Conservation (phyloP, 2,888 invertebrate genomes). For the Agrotis puta region DNA sequence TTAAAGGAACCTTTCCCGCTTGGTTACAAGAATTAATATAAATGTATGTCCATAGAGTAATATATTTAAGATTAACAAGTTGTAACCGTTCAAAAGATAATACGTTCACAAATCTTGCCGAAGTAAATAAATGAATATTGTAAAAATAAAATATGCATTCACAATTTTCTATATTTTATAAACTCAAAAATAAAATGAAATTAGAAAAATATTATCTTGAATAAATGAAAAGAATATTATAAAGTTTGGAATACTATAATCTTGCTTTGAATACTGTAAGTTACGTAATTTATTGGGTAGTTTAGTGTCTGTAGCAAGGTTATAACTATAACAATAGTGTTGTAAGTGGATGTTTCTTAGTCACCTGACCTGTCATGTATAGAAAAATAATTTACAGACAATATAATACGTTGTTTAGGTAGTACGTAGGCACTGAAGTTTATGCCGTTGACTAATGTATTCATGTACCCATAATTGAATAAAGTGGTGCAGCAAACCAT, state of each 20-base stretch:
- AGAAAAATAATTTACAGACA: slow-evolving; percentile 86
- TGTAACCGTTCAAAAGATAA: slow-evolving; percentile 47
- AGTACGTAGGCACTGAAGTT: slow-evolving; percentile 90
- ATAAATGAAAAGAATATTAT: slow-evolving; percentile 60
- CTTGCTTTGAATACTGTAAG: slow-evolving; percentile 65
- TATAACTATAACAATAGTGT: slow-evolving; percentile 64
- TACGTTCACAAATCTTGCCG: slow-evolving; percentile 53
- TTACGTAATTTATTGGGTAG: slow-evolving; percentile 62
- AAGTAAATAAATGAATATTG: slow-evolving; percentile 57
- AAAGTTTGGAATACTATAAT: slow-evolving; percentile 62
- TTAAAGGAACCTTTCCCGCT: slow-evolving; percentile 34
- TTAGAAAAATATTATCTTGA: slow-evolving; percentile 48
- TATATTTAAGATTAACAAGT: slow-evolving; percentile 43
- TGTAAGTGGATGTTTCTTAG: slow-evolving; percentile 80
- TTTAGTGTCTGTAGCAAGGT: slow-evolving; percentile 66
- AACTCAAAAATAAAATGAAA: slow-evolving; percentile 67
- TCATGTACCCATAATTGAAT: slow-evolving; percentile 87
- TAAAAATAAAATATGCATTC: slow-evolving; percentile 64
- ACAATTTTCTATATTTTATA: slow-evolving; percentile 83
- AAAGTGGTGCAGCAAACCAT: slow-evolving; percentile 83
- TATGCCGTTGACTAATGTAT: slow-evolving; percentile 89
- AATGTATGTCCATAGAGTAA: slow-evolving; percentile 54
- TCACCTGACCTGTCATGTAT: slow-evolving; percentile 83
- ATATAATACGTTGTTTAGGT: slow-evolving; percentile 90
- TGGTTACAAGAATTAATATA: slow-evolving; percentile 42